Conservation (phyloP, 2,797 vertebrate species). For the Cetoscarus ocellatus region DNA sequence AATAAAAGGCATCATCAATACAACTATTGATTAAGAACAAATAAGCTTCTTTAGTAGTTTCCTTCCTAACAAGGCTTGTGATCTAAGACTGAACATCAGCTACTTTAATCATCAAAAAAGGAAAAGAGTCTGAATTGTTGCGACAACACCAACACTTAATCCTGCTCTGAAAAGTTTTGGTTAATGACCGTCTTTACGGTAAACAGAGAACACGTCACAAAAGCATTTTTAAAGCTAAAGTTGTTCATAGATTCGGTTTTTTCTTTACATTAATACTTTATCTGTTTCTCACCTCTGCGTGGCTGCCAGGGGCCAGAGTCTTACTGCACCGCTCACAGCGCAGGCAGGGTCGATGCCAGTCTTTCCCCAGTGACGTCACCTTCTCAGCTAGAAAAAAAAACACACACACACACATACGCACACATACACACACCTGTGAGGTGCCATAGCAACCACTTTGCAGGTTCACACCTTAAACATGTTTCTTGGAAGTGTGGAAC, state of each 20-base stretch:
- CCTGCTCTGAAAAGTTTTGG: no score
- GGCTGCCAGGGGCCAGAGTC: constrained; percentile 93
- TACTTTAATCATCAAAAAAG: no score
- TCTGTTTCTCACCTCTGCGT: constrained; percentile 90
- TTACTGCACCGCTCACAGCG: constrained; percentile 97
- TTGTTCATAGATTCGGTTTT: background rate
- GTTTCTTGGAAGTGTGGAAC: background rate
- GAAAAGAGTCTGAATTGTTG: no score
- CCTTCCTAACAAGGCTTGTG: no score
- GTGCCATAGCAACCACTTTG: constrained; percentile 20
- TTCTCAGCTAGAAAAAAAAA: constrained; percentile 89
- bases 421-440: constrained; percentile 21
- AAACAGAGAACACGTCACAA: background rate
- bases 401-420: constrained; percentile 27
- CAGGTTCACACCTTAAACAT: constrained; percentile 8
- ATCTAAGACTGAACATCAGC: no score
- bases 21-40: no score
- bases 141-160: no score
- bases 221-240: background rate
- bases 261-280: background rate
- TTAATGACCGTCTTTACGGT: background rate
- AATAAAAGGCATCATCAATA: no score
- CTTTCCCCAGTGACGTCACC: constrained; percentile 98
- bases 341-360: constrained; percentile 99
- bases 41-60: no score